Base-by-base conservation (phyloP, 1,140 invertebrate species). In the Drosophila virilis region DNA sequence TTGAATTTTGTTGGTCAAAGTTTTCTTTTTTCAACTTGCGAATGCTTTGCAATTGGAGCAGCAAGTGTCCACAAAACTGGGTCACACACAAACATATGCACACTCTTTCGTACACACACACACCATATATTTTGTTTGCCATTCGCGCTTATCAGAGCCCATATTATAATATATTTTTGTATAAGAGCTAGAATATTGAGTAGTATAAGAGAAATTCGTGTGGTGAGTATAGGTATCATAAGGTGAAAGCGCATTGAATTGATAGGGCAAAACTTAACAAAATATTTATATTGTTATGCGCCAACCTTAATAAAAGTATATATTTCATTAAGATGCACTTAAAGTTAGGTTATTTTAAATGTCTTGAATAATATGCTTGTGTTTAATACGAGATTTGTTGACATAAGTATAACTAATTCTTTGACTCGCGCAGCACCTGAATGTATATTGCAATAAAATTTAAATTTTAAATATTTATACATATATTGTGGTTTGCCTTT, bases 31-130 rank as follows among this genome's bases (percentile, higher is more conserved):
- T 28, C 22, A 28, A 28, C 22, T 28, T 28, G 22, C 22, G 22
- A 46, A 62, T 50, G 35, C 55, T 55, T 57, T 74, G 45, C 69
- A 73, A 67, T 57, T 80, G 69, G 74, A 78, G 77, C 74, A 77
- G 70, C 66, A 75, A 85, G 78, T 86, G 65, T 81, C 78, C 60
- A 69, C 59, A 55, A 6, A 85, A 75, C 57, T 74, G 57, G 67
- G 80, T 50, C 78, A 61, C 52, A 58, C 77, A 71, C 59, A 59
- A 46, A 33, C 50, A 22, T 3, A 22, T 22, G 22, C 22, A 37
- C 42, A 37, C 42, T 48, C 46, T 35, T 43, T 50, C 51, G 46
- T 8, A 50, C 37, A 12, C 12, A 35, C 22, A 13, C 3, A 22
- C 48, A 68, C 13, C 13, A 15, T 15, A 54, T 9, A 22, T 57